Evolutionary conservation across 2,797 vertebrate species (phyloP).

Genomic region (Siniperca undulata): DNA sequence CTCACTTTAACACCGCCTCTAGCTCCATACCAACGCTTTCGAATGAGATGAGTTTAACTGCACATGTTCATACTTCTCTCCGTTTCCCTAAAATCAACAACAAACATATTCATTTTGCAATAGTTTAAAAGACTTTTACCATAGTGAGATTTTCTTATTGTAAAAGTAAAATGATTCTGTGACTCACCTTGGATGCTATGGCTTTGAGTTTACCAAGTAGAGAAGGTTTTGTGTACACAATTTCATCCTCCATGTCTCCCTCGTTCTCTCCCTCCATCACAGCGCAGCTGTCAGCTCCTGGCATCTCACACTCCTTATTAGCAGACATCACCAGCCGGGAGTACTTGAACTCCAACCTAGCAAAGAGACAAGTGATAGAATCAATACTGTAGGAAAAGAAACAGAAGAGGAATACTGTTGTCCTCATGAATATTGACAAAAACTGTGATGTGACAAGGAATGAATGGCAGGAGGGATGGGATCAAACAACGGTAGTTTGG

Average conservation of each 20-base stretch:
- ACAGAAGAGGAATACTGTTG: neutral
- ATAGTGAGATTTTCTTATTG: neutral
- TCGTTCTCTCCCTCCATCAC: constrained; percentile 98
- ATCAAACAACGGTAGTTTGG: neutral
- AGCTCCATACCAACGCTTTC: constrained; percentile 87
- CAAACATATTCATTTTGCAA: constrained; percentile 1
- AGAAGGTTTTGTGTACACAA: constrained; percentile 94
- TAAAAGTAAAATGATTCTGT: neutral
- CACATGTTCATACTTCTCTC: constrained; percentile 93
- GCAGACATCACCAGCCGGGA: constrained; percentile 96
- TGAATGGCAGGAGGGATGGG: neutral
- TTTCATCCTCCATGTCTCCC: constrained; percentile 91
- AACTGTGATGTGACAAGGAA: neutral
- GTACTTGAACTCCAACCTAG: constrained; percentile 97
- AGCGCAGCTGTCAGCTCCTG: constrained; percentile 96
- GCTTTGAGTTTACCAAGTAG: constrained; percentile 95
- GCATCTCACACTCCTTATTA: constrained; percentile 96
- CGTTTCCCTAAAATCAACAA: constrained; percentile 75
- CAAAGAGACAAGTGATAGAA: constrained; percentile 35
- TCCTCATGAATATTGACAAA: constrained; percentile 13
- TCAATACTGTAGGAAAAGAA: constrained; percentile 37
- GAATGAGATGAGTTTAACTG: constrained; percentile 93
- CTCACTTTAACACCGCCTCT: constrained; percentile 41
- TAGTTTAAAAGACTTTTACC: neutral
- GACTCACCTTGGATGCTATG: constrained; percentile 93